Percentiles rank a stretch among this genome's conserved stretches.
Evolutionary conservation across 30 jellyfish, hydroid and myxozoan genomes (phyloP).

Genomic region (Hydra vulgaris): DNA sequence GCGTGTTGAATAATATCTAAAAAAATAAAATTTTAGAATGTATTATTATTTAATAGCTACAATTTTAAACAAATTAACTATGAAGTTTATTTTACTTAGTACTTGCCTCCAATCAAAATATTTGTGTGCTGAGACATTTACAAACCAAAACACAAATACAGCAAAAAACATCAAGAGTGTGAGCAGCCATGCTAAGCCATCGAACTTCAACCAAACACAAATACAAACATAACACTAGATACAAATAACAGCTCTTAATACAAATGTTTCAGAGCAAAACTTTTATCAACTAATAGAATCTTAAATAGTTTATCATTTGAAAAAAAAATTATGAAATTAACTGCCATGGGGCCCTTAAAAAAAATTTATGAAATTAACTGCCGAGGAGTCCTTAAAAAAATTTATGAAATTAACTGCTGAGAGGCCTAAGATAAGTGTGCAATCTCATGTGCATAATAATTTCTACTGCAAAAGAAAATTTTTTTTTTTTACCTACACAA

Average conservation of each 20-base stretch:
- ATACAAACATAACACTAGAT: constrained; percentile 46
- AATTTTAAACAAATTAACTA: neutral
- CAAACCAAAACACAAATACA: constrained; percentile 51
- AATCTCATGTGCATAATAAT: too few species aligned
- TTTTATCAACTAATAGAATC: too few species aligned
- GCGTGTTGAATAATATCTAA: constrained; percentile 46
- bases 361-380: too few species aligned
- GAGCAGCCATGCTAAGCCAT: constrained; percentile 62
- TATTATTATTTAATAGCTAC: neutral
- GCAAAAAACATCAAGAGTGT: constrained; percentile 36
- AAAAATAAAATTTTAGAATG: neutral
- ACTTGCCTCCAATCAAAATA: constrained; percentile 65
- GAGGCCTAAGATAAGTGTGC: too few species aligned
- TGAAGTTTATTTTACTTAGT: neutral
- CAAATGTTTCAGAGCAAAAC: too few species aligned
- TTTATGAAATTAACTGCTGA: too few species aligned
- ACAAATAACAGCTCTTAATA: neutral
- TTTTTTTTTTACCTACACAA: too few species aligned
- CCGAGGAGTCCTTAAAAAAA: too few species aligned
- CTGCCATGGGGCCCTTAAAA: too few species aligned
- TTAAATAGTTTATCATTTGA: too few species aligned
- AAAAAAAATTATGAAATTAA: too few species aligned
- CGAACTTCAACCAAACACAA: constrained; percentile 57
- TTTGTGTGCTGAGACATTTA: constrained; percentile 43
- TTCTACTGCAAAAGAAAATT: too few species aligned